Percentiles rank a stretch among this genome's conserved stretches.
Conservation (phyloP, 1,140 invertebrate species). For the Monochamus saltuarius region DNA sequence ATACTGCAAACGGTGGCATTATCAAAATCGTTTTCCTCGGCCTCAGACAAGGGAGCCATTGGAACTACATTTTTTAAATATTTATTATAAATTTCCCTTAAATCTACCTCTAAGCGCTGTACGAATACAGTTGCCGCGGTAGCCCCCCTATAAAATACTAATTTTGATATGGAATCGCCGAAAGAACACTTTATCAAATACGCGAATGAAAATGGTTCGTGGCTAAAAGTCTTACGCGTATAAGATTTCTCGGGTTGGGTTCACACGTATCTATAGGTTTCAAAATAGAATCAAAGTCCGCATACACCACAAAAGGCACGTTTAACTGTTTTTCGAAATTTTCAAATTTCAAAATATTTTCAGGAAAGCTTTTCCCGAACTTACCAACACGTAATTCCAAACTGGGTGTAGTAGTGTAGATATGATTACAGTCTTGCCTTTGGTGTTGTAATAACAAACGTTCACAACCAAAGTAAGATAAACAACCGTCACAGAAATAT, state of each 20-base stretch:
- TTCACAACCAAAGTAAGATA: too few relatives aligned
- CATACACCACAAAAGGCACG: slow-evolving; percentile 6
- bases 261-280: not conserved
- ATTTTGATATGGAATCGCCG: not conserved
- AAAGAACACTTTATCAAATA: slow-evolving; percentile 8
- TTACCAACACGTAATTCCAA: too few relatives aligned
- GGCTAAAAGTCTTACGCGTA: not conserved
- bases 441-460: too few relatives aligned
- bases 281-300: slow-evolving; percentile 1
- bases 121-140: not conserved
- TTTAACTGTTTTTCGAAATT: slow-evolving; percentile 9
- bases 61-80: too few relatives aligned
- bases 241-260: slow-evolving; percentile 5
- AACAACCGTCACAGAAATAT: too few relatives aligned
- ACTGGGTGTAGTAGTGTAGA: too few relatives aligned
- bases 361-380: too few relatives aligned
- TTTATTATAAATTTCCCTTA: too few relatives aligned
- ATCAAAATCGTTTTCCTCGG: too few relatives aligned
- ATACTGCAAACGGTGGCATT: not conserved
- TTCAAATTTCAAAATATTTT: too few relatives aligned
- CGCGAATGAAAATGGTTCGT: slow-evolving; percentile 4
- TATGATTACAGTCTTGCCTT: too few relatives aligned
- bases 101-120: not conserved
- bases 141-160: not conserved
- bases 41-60: too few relatives aligned